Evolutionary conservation across 2,888 invertebrate species (phyloP).

Genomic region (Elegia similella): DNA sequence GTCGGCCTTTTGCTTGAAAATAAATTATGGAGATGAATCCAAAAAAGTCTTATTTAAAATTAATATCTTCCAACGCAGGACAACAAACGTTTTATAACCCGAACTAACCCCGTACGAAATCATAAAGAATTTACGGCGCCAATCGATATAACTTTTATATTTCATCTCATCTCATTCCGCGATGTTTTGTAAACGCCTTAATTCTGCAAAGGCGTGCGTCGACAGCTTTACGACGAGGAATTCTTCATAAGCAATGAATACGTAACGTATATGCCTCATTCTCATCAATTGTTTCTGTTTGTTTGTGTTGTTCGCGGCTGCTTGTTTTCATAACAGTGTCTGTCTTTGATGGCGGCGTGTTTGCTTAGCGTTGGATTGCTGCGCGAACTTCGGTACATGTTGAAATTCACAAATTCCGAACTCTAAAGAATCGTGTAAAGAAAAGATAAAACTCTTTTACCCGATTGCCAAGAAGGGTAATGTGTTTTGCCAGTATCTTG

Average conservation of each 20-base stretch:
- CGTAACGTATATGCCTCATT: slow-evolving; percentile 50
- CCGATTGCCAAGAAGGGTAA: too few relatives aligned
- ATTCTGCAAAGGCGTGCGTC: slow-evolving; percentile 40
- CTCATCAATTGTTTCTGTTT: slow-evolving; percentile 77
- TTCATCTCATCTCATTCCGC: slow-evolving; percentile 31
- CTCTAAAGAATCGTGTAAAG: too few relatives aligned
- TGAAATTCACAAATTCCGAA: slow-evolving; percentile 37
- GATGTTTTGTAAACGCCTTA: slow-evolving; percentile 29
- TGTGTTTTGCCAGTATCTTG: too few relatives aligned
- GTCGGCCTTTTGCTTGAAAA: too few relatives aligned
- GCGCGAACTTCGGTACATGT: slow-evolving; percentile 46
- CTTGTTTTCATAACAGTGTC: slow-evolving; percentile 78
- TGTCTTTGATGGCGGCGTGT: slow-evolving; percentile 74
- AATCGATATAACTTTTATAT: slow-evolving; percentile 26
- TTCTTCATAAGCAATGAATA: slow-evolving; percentile 58
- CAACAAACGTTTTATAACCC: slow-evolving; percentile 7
- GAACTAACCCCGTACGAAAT: slow-evolving; percentile 1
- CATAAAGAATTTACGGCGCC: slow-evolving; percentile 14
- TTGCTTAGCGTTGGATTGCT: slow-evolving; percentile 64
- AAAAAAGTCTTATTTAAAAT: neutral
- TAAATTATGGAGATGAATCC: neutral
- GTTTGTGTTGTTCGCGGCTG: slow-evolving; percentile 73
- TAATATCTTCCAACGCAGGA: neutral
- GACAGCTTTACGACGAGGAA: slow-evolving; percentile 53
- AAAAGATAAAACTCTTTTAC: too few relatives aligned